Base-by-base conservation (phyloP, 2,113 vertebrate genomes). In the Limanda limanda region DNA sequence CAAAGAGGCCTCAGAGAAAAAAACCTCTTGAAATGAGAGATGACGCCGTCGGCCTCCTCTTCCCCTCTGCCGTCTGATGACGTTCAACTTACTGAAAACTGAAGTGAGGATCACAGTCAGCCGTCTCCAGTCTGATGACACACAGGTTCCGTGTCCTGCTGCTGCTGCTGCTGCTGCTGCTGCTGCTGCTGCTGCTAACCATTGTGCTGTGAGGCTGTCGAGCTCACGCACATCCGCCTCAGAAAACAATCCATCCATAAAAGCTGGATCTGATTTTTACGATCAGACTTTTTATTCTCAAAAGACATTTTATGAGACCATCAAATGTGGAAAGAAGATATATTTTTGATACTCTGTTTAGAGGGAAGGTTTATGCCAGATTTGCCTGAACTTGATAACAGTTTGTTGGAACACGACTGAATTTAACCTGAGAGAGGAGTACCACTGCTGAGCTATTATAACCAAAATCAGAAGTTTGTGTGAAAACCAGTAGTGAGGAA, bases 71-170 rank as follows among this genome's bases (percentile, higher is more conserved):
- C 51, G 78, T 27, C 25, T 64, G 64, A 76, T 90, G 85, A 89
- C 79, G 71, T 73, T 40, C 37, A 68, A 66, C 59, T 89, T 74
- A 83, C 74, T 76, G 52, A 79, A 79, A 90, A 75, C 78, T 31
- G 57, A 76, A 86, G 82, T 76, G 75, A 78, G 47, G 47, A 21
- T 65, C 74, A 67, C 68, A 66, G 81, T 81, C 85, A 86, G 86
- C 75, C 86, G 85, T 84, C 85, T 75, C 3, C 74, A 55, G 73
- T 78, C 62, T 78, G 80, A 81, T 89, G 88, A 90, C 89, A 69
- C 89, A 89, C 71, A 74, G 45, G 45, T 89, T 90, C 89, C 86
- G 73, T 78, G 76, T 78, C 70, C 75, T 84, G 83, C 87, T 78
- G 79, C 79, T 87, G 86, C 84, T 47, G 45, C 51, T 52, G 51